Base-by-base conservation (phyloP, 1,140 invertebrate genomes). In the Drosophila serrata region DNA sequence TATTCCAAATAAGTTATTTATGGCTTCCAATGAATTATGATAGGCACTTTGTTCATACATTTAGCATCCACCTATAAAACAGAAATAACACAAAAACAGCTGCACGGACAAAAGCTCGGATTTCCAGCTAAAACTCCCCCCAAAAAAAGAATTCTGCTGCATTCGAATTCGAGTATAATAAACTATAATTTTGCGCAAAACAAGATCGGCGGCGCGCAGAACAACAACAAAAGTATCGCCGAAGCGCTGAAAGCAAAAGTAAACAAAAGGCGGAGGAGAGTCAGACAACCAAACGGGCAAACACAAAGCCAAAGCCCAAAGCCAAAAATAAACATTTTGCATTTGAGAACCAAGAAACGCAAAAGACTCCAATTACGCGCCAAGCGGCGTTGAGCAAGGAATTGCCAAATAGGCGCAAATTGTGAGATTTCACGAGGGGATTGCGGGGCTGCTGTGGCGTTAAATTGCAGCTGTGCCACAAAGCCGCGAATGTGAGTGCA, bases 311-410 rank as follows among this genome's bases (percentile, higher is more conserved):
- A 77, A 64, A 78, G 33, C 53, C 62, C 55, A 45, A 61, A 55
- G 63, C 79, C 84, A 77, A 88, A 88, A 88, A 84, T 90, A 88
- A 90, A 84, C 80, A 88, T 73, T 87, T 58, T 62, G 53, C 55
- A 74, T 75, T 75, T 51, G 60, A 65, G 53, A 76, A 59, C 29
- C 35, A 35, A 59, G 68, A 53, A 60, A 65, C 58, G 53, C 45
- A 63, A 68, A 60, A 77, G 80, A 82, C 73, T 88, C 77, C 80
- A 80, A 87, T 87, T 88, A 88, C 84, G 33, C 58, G 56, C 48
- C 62, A 69, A 77, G 37, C 56, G 24, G 37, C 48, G 22, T 29
- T 15, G 22, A 49, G 40, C 56, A 69, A 63, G 42, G 55, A 80
- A 88, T 84, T 78, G 80, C 68, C 51, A 80, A 84, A 78, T 73